A percentile compares a stretch with the other conserved stretches of the same genome.
Conservation (phyloP, 2,888 invertebrate species). For the Shargacucullia verbasci region DNA sequence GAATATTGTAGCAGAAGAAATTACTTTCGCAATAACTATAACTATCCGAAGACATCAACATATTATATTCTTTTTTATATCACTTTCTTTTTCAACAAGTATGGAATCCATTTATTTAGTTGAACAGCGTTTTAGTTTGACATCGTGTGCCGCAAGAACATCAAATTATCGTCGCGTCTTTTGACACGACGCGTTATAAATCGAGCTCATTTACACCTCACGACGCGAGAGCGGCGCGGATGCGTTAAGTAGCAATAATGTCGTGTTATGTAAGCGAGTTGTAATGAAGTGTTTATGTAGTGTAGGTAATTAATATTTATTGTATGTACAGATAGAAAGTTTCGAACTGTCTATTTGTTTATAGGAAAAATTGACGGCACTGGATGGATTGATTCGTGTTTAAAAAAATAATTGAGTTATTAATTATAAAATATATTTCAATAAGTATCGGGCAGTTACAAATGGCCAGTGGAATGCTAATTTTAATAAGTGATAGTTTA, state of each 20-base stretch:
- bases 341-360: neutral
- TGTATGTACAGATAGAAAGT: constrained; percentile 25
- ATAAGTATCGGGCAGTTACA: constrained; percentile 2
- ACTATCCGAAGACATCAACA: too few relatives aligned
- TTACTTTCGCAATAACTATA: too few relatives aligned
- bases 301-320: constrained; percentile 29
- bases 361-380: constrained; percentile 2
- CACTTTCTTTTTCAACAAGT: constrained; percentile 13
- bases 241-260: constrained; percentile 53
- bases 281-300: constrained; percentile 43
- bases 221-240: constrained; percentile 63
- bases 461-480: neutral
- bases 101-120: constrained; percentile 26
- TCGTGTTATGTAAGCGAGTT: constrained; percentile 46
- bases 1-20: too few relatives aligned
- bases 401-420: neutral
- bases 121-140: constrained; percentile 32
- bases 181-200: constrained; percentile 77
- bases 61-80: neutral
- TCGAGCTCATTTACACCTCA: constrained; percentile 78
- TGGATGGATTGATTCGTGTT: neutral
- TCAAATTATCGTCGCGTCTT: constrained; percentile 64
- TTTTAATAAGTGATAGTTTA: neutral
- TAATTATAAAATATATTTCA: neutral
- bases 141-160: constrained; percentile 35